Percentiles rank a stretch among this genome's conserved stretches.
phyloP scores from a whole-genome alignment of 1,140 invertebrate genomes.

The Drosophila parvula region DNA sequence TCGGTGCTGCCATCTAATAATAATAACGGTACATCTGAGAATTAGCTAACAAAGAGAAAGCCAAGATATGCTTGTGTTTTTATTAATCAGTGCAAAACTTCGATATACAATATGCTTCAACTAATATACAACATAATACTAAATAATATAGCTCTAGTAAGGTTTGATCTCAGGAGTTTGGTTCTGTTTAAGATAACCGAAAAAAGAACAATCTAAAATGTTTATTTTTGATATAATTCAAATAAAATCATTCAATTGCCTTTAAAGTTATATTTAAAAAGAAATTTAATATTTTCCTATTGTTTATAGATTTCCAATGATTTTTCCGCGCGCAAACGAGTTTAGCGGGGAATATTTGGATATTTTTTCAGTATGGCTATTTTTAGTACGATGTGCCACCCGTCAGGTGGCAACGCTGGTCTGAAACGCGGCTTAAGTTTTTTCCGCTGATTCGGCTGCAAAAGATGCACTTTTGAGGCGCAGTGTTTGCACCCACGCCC shows the following conservation, averaged over 20 bases:
- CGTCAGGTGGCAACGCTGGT: conserved; percentile 1
- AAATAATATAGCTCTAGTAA: too few relatives aligned
- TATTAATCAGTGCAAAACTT: too few relatives aligned
- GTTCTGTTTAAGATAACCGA: too few relatives aligned
- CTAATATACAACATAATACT: too few relatives aligned
- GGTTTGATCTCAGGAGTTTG: too few relatives aligned
- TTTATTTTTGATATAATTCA: too few relatives aligned
- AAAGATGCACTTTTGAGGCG: conserved; percentile 53
- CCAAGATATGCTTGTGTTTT: too few relatives aligned
- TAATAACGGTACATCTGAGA: conserved; percentile 17
- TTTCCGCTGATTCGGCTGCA: conserved; percentile 38
- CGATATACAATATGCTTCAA: too few relatives aligned
- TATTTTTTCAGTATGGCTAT: not conserved
- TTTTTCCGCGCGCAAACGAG: too few relatives aligned
- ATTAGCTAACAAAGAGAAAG: too few relatives aligned
- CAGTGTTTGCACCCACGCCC: conserved; percentile 41
- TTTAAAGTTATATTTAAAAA: not conserved
- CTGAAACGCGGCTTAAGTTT: conserved; percentile 42
- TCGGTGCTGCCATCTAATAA: not conserved
- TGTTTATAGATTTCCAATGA: not conserved
- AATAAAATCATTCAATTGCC: too few relatives aligned
- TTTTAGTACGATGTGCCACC: not conserved
- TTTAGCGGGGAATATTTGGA: not conserved
- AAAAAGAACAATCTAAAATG: too few relatives aligned
- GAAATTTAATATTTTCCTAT: not conserved